Conservation (phyloP, 2,113 vertebrate species). For the Myrmophylax atrothorax region DNA sequence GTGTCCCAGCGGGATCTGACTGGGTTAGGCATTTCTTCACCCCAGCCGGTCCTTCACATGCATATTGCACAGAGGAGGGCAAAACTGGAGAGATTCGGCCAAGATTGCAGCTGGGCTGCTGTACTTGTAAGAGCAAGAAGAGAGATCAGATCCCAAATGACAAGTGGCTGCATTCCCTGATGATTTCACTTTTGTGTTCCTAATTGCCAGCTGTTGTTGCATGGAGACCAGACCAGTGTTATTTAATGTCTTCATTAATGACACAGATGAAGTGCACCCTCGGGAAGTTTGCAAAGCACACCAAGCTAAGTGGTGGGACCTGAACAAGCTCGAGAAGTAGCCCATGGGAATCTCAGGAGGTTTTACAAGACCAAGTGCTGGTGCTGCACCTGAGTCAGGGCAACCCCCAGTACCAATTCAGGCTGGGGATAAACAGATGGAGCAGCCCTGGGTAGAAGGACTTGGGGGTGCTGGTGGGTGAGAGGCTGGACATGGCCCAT, state of each 20-base stretch:
- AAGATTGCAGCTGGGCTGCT: neutral
- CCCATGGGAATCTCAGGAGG: neutral
- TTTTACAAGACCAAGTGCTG: neutral
- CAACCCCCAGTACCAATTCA: neutral
- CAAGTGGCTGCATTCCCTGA: neutral
- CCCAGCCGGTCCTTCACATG: neutral
- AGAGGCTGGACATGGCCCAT: neutral
- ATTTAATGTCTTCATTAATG: neutral
- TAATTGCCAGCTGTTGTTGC: neutral
- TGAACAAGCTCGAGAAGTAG: neutral
- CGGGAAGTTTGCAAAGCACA: neutral
- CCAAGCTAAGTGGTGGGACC: neutral
- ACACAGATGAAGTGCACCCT: neutral
- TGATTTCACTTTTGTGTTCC: neutral
- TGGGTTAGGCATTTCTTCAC: neutral
- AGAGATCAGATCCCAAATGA: neutral
- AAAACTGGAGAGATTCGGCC: neutral
- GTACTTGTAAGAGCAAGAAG: neutral
- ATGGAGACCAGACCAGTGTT: neutral
- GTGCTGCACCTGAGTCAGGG: neutral
- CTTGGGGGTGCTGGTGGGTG: neutral
- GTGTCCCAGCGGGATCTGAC: neutral
- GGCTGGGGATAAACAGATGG: neutral
- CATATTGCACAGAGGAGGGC: accelerated
- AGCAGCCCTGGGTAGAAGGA: neutral